phyloP scores from a whole-genome alignment of 2,888 invertebrate species.

The Pristionchus exspectatus region DNA sequence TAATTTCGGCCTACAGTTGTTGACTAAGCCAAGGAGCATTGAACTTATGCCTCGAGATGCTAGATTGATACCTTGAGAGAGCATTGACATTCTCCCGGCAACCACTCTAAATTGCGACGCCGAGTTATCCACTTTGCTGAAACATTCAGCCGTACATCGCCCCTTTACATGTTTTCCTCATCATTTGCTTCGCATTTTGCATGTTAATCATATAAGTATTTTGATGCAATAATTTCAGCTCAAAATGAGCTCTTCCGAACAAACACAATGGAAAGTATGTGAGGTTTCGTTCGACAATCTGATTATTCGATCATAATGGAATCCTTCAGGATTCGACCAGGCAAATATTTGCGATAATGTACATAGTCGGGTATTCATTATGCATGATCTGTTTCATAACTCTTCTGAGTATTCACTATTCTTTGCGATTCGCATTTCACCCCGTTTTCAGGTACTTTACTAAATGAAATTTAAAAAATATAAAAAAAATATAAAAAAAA shows the following conservation, averaged over 20 bases:
- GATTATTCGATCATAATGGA: background rate
- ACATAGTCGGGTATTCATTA: slow-evolving; percentile 15
- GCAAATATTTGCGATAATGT: background rate
- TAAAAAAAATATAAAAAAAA: background rate
- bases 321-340: background rate
- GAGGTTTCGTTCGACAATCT: background rate
- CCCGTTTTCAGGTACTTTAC: background rate
- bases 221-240: too few species aligned
- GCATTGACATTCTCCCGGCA: too few species aligned
- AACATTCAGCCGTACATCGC: too few species aligned
- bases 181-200: too few species aligned
- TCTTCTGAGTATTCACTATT: background rate
- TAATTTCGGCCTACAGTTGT: too few species aligned
- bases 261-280: background rate
- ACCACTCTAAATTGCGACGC: too few species aligned
- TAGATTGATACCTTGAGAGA: too few species aligned
- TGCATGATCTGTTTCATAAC: background rate
- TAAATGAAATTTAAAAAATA: background rate
- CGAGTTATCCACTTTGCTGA: too few species aligned
- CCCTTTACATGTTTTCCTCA: too few species aligned
- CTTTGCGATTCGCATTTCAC: background rate
- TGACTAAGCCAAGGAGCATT: too few species aligned
- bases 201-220: too few species aligned
- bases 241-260: background rate
- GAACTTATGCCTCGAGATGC: too few species aligned